Conservation (phyloP, 2,797 vertebrate genomes). For the Epinephelus coioides region DNA sequence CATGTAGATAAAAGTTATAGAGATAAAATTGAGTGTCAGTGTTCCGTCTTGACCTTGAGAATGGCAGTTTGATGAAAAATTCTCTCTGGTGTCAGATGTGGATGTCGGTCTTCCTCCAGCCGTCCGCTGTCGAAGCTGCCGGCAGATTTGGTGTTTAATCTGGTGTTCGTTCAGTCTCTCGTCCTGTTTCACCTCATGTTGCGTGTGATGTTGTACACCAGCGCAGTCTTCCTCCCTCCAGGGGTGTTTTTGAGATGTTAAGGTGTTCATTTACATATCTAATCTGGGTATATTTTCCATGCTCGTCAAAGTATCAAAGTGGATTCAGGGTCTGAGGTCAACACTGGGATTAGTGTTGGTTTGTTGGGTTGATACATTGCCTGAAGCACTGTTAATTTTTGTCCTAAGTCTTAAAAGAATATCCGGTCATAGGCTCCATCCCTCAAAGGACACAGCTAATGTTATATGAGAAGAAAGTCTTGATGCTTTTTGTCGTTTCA, state of each 20-base stretch:
- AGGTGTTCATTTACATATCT: background rate
- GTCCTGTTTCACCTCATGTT: background rate
- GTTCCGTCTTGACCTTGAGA: background rate
- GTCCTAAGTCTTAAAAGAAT: constrained; percentile 5
- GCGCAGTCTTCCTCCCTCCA: background rate
- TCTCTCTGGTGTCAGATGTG: background rate
- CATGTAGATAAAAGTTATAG: background rate
- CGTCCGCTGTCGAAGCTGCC: background rate
- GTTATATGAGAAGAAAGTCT: background rate
- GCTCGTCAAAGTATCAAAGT: too few species aligned
- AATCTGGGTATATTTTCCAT: background rate
- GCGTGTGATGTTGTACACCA: background rate
- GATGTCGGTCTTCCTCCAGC: background rate
- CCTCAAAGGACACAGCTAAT: background rate
- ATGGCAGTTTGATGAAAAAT: background rate
- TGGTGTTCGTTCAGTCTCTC: background rate
- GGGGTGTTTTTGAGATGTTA: background rate
- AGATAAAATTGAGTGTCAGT: background rate
- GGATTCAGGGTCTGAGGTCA: too few species aligned
- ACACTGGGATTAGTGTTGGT: too few species aligned
- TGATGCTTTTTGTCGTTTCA: background rate
- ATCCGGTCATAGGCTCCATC: background rate
- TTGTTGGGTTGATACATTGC: background rate
- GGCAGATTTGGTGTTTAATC: background rate
- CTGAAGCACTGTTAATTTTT: background rate